Evolutionary conservation across 1,140 invertebrate species (phyloP).

Genomic region (Drosophila sturtevanti): DNA sequence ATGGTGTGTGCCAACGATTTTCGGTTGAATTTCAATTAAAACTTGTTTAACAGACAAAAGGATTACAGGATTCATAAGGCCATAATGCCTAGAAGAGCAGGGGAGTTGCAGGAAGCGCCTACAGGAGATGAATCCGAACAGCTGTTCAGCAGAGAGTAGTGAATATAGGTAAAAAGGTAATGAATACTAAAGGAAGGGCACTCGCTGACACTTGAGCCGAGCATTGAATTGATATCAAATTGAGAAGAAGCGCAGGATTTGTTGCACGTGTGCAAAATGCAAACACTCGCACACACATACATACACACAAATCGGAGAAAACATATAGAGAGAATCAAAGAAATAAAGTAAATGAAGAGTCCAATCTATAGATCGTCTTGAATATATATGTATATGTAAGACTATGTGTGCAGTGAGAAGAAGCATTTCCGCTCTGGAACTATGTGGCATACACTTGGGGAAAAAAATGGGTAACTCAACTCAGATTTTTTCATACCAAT

Average conservation of each 20-base stretch:
- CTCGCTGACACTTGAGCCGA: conserved; percentile 65
- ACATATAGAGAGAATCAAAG: background rate
- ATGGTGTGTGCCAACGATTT: conserved; percentile 71
- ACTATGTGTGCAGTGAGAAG: background rate
- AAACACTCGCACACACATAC: too few species aligned
- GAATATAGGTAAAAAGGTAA: background rate
- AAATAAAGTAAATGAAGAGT: background rate
- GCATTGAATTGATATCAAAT: conserved; percentile 69
- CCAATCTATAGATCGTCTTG: background rate
- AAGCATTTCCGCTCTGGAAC: conserved; percentile 15
- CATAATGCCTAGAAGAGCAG: conserved; percentile 43
- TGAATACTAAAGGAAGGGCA: background rate
- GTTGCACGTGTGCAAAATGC: conserved; percentile 3
- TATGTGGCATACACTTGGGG: background rate
- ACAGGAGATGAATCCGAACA: conserved; percentile 40
- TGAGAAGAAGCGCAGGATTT: conserved; percentile 26
- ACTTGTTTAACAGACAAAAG: conserved; percentile 62
- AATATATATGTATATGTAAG: background rate
- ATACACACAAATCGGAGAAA: background rate
- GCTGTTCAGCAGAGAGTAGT: conserved; percentile 47
- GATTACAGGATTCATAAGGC: conserved; percentile 45
- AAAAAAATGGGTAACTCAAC: background rate
- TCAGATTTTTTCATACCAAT: too few species aligned
- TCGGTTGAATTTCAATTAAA: conserved; percentile 78
- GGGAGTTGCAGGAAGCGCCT: conserved; percentile 78